phyloP scores from a whole-genome alignment of 2,113 vertebrate genomes.

The Poicephalus meyeri region DNA sequence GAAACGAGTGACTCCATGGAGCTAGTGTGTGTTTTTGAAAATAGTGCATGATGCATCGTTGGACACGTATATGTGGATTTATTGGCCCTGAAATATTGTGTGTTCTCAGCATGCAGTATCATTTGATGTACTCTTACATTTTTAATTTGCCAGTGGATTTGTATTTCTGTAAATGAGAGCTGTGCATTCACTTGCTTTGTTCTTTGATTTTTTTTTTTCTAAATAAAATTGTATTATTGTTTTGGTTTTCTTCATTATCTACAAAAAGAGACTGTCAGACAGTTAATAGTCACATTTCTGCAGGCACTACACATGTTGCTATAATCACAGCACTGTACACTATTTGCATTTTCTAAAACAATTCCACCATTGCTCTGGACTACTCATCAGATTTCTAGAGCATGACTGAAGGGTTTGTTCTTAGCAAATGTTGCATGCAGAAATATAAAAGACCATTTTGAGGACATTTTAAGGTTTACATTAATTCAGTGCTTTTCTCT shows the following conservation, averaged over 20 bases:
- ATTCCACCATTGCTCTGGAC: conserved; percentile 23
- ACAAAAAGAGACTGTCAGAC: background rate
- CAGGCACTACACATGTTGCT: background rate
- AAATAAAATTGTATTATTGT: accelerated
- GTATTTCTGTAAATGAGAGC: background rate
- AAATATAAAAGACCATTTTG: background rate
- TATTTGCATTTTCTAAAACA: conserved; percentile 2
- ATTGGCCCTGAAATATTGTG: background rate
- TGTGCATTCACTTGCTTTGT: background rate
- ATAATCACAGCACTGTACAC: background rate
- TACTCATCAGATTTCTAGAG: conserved; percentile 21
- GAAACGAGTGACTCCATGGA: background rate
- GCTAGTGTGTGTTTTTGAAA: background rate
- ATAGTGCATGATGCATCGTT: background rate
- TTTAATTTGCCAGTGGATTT: no score
- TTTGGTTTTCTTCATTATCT: background rate
- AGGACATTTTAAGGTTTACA: background rate
- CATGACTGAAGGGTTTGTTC: conserved; percentile 57
- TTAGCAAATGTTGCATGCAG: background rate
- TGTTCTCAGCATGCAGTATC: accelerated
- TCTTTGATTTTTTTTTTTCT: background rate
- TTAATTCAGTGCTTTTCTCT: background rate
- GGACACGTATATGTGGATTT: background rate
- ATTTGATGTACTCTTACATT: background rate
- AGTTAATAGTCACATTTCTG: background rate